phyloP scores from a whole-genome alignment of 1,140 invertebrate species.

The Brachionus manjavacas region DNA sequence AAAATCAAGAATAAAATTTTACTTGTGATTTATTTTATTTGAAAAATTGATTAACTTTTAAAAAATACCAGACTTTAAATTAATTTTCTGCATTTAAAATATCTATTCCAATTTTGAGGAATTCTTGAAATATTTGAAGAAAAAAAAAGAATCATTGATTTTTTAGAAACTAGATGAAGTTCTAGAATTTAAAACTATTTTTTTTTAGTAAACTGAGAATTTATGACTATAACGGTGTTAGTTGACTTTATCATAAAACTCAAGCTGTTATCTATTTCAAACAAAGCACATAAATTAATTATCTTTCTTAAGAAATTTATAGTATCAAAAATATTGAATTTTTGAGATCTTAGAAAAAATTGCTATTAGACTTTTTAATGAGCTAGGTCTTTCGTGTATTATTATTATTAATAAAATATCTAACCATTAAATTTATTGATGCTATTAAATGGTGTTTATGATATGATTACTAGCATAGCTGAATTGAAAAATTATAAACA shows the following conservation, averaged over 20 bases:
- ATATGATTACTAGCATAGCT: not conserved
- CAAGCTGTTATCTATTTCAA: not conserved
- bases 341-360: not conserved
- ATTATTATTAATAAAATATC: not conserved
- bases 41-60: too few relatives aligned
- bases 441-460: not conserved
- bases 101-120: too few relatives aligned
- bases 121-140: too few relatives aligned
- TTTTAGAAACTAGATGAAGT: too few relatives aligned
- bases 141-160: too few relatives aligned
- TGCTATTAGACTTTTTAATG: not conserved
- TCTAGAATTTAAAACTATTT: not conserved
- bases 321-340: not conserved
- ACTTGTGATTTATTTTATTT: too few relatives aligned
- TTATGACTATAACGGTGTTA: not conserved
- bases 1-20: too few relatives aligned
- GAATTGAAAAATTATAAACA: not conserved
- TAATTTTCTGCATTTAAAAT: too few relatives aligned
- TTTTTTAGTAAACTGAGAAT: not conserved
- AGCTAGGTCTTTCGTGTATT: not conserved
- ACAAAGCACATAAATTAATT: not conserved
- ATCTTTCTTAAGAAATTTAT: not conserved
- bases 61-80: too few relatives aligned
- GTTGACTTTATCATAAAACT: not conserved
- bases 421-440: not conserved